Evolutionary conservation across 1,140 invertebrate genomes (phyloP).

Genomic region (Drosophila kepulauana): DNA sequence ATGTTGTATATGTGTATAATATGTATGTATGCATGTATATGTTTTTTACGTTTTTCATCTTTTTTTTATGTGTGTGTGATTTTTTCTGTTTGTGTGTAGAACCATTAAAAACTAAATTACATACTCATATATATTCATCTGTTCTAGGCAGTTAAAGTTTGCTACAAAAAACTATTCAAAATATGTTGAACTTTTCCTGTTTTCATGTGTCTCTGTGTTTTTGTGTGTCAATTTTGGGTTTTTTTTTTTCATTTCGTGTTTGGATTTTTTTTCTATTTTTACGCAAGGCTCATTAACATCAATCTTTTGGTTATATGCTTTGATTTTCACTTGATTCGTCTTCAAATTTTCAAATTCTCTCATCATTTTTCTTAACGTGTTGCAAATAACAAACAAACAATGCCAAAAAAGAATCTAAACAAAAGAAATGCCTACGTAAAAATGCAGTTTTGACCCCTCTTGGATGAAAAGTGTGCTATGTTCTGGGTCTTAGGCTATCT

Average conservation of each 20-base stretch:
- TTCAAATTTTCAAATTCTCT: slow-evolving; percentile 45
- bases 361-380: not conserved
- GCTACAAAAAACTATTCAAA: slow-evolving; percentile 80
- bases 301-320: slow-evolving; percentile 65
- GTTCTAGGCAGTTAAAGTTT: slow-evolving; percentile 80
- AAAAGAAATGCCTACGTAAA: slow-evolving; percentile 43
- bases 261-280: slow-evolving; percentile 16
- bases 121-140: slow-evolving; percentile 71
- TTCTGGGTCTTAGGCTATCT: slow-evolving; percentile 43
- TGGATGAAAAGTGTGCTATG: not conserved
- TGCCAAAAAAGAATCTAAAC: slow-evolving; percentile 29
- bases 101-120: slow-evolving; percentile 67
- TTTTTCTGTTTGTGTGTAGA: slow-evolving; percentile 45
- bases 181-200: slow-evolving; percentile 70
- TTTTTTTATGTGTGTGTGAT: slow-evolving; percentile 12
- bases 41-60: slow-evolving; percentile 20
- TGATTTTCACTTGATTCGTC: slow-evolving; percentile 34
- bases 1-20: not conserved
- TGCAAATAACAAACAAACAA: slow-evolving; percentile 11
- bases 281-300: slow-evolving; percentile 61
- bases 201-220: slow-evolving; percentile 46
- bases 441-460: slow-evolving; percentile 30
- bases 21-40: slow-evolving; percentile 11
- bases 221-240: slow-evolving; percentile 5
- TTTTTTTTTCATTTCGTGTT: not conserved